phyloP scores from a whole-genome alignment of 2,888 invertebrate species.

The Apomyelois bistriatella region DNA sequence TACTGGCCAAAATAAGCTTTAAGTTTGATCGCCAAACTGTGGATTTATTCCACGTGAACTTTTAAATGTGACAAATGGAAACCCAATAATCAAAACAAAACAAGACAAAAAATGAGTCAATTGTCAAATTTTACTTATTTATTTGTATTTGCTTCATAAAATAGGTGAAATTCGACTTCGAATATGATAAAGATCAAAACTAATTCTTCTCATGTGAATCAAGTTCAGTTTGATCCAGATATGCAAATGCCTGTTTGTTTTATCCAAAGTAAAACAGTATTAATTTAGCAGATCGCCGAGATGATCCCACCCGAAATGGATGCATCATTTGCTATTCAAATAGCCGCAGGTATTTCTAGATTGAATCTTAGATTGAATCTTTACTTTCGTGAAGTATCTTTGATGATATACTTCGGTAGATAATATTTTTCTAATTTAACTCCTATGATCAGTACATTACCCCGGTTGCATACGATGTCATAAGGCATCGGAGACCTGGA shows the following conservation, averaged over 20 bases:
- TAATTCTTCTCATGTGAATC: conserved; percentile 31
- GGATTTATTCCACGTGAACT: too few species aligned
- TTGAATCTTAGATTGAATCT: conserved; percentile 11
- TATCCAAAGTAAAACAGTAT: conserved; percentile 61
- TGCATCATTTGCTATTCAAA: conserved; percentile 75
- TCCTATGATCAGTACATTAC: too few species aligned
- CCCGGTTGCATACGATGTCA: too few species aligned
- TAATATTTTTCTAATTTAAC: not conserved
- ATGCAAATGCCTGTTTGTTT: conserved; percentile 74
- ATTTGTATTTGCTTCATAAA: too few species aligned
- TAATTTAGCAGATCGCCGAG: conserved; percentile 66
- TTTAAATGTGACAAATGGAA: too few species aligned
- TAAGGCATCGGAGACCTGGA: too few species aligned
- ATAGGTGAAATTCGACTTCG: too few species aligned
- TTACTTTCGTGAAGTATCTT: not conserved
- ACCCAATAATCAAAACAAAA: too few species aligned
- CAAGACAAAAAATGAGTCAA: too few species aligned
- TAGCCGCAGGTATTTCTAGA: conserved; percentile 45
- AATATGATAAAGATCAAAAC: conserved; percentile 43
- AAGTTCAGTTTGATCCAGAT: conserved; percentile 53
- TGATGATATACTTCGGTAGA: not conserved
- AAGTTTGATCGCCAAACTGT: too few species aligned
- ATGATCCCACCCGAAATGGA: conserved; percentile 59
- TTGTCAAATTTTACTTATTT: too few species aligned
- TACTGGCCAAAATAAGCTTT: too few species aligned